These are phyloP conservation scores for Cranoglanis bouderius DNA, from an alignment of 2,113 vertebrate genomes.

Conservation along the genomic window DNA sequence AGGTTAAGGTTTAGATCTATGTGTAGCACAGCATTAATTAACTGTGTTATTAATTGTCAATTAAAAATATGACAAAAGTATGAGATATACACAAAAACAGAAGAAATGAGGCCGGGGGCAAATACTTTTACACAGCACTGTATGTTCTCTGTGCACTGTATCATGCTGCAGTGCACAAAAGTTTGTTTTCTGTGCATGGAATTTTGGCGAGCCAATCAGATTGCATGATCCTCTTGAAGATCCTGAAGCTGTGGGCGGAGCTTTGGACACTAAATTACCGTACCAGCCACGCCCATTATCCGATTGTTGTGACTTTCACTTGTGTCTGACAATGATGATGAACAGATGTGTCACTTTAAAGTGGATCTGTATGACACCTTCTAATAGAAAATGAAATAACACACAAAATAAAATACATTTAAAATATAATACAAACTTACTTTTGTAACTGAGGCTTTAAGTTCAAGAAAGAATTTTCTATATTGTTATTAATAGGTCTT, in stretches of 20 bases:
- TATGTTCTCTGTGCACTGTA: neutral
- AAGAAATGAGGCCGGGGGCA: too few relatives aligned
- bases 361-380: neutral
- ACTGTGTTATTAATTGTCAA: neutral
- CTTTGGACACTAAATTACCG: neutral
- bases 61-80: too few relatives aligned
- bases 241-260: neutral
- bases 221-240: neutral
- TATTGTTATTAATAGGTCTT: neutral
- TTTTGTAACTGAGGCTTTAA: too few relatives aligned
- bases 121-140: too few relatives aligned
- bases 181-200: neutral
- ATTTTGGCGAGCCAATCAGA: too few relatives aligned
- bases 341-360: too few relatives aligned
- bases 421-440: neutral
- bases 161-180: neutral
- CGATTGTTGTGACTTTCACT: neutral
- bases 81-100: too few relatives aligned
- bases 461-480: too few relatives aligned
- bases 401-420: too few relatives aligned
- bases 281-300: neutral
- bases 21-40: neutral
- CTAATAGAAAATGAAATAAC: neutral
- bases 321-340: too few relatives aligned
- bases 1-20: neutral